Evolutionary conservation across 2,797 vertebrate species (phyloP).

Genomic region (Lepus oiostolus): DNA sequence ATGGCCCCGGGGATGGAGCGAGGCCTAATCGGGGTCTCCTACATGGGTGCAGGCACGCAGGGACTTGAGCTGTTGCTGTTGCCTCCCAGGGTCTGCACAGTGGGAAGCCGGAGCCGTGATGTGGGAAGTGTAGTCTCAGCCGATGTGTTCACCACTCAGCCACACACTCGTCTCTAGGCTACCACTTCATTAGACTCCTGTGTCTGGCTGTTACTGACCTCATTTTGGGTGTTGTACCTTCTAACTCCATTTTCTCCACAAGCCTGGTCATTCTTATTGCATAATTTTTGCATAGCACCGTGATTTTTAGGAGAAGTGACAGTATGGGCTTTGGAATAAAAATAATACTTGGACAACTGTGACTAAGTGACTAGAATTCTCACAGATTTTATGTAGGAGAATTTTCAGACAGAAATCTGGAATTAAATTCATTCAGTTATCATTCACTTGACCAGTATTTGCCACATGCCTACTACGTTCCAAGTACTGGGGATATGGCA

Average conservation of each 20-base stretch:
- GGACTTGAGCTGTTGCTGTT: too few species aligned
- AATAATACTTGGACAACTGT: not conserved
- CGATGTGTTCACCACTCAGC: too few species aligned
- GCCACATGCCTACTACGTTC: not conserved
- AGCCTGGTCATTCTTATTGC: not conserved
- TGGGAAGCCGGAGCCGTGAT: too few species aligned
- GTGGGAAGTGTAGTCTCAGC: too few species aligned
- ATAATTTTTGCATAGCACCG: not conserved
- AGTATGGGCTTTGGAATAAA: slow-evolving; percentile 28
- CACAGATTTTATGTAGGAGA: not conserved
- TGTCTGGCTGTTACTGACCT: not conserved
- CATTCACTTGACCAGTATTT: not conserved
- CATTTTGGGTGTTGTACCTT: not conserved
- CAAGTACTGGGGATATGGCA: not conserved
- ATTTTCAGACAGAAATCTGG: not conserved
- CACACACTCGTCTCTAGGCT: not conserved
- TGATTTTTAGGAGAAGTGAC: slow-evolving; percentile 32
- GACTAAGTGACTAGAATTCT: not conserved
- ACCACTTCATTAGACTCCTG: not conserved
- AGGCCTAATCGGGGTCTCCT: too few species aligned
- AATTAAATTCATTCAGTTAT: not conserved
- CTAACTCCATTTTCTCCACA: slow-evolving; percentile 11
- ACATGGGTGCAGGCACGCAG: too few species aligned
- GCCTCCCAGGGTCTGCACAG: too few species aligned
- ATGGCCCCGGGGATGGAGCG: too few species aligned